Evolutionary conservation across 2,113 vertebrate species (phyloP).

Genomic region (Gnathonemus echidnorhynchus): DNA sequence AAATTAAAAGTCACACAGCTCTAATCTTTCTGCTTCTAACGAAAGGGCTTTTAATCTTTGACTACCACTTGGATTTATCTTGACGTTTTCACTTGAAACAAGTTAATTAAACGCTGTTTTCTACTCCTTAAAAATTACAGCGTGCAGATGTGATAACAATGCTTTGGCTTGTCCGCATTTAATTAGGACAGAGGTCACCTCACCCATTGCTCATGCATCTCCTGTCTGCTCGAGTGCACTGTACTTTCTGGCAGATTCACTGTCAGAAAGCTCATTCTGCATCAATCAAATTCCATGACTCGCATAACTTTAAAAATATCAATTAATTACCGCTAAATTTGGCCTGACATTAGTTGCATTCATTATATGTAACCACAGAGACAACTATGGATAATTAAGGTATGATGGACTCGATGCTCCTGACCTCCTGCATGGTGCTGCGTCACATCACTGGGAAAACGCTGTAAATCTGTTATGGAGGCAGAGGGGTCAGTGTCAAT

Average conservation of each 20-base stretch:
- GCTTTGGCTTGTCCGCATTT: not conserved
- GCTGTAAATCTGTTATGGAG: not conserved
- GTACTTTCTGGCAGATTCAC: not conserved
- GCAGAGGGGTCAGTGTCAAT: constrained; percentile 4
- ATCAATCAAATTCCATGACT: not conserved
- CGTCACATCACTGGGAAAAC: not conserved
- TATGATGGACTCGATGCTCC: not conserved
- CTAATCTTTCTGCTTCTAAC: not conserved
- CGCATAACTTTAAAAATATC: not conserved
- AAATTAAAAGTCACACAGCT: not conserved
- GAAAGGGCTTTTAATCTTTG: not conserved
- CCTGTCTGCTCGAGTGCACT: not conserved
- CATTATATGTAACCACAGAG: not conserved
- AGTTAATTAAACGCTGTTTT: not conserved
- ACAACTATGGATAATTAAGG: not conserved
- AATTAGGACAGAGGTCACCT: not conserved
- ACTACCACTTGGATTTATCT: not conserved
- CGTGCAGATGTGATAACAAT: not conserved
- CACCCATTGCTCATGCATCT: not conserved
- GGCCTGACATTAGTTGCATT: not conserved
- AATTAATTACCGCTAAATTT: not conserved
- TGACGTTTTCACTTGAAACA: not conserved
- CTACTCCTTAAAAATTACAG: not conserved
- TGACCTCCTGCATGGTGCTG: not conserved
- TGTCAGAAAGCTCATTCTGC: not conserved